Base-by-base conservation (phyloP, 2,113 vertebrate genomes). In the Phaethon lepturus region DNA sequence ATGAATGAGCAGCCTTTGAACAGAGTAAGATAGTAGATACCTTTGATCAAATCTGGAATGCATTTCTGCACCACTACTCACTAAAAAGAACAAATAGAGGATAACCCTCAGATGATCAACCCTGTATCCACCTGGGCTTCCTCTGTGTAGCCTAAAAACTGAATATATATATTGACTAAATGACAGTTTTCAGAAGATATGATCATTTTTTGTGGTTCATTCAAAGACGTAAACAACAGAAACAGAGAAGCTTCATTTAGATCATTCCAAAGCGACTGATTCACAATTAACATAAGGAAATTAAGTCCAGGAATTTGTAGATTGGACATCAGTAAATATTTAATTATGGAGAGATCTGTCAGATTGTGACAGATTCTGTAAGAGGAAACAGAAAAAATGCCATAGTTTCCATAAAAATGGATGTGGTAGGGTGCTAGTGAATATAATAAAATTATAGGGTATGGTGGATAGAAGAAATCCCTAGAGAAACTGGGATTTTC, bases 51-150 rank as follows among this genome's bases (percentile, higher is more conserved):
- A 93, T 89, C 92, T 91, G 73, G 79, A 91, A 90, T 85, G 35
- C 14, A 75, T 92, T 94, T 90, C 92, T 96, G 31, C 88, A 78
- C 56, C 1, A 7, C 64, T 80, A 42, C 76, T 77, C 50, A 78
- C 95, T 96, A 86, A 96, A 95, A 96, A 92, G 95, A 95, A 93
- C 95, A 96, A 97, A 97, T 96, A 95, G 94, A 96, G 55, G 67
- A 86, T 80, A 97, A 92, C 38, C 42, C 55, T 92, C 60, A 90
- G 84, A 93, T 95, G 88, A 84, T 87, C 91, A 81, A 11, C 53
- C 13, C 12, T 49, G 5, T 86, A 80, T 93, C 26, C 56, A 94
- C 29, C 71, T 77, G 25, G 11, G 29, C 33, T 87, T 91, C 29
- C 18, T 85, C 49, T 94, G 23, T 75, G 47, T 47, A 95, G 33